Evolutionary conservation across 2,113 vertebrate genomes (phyloP).

Genomic region (Tetraodon nigroviridis): DNA sequence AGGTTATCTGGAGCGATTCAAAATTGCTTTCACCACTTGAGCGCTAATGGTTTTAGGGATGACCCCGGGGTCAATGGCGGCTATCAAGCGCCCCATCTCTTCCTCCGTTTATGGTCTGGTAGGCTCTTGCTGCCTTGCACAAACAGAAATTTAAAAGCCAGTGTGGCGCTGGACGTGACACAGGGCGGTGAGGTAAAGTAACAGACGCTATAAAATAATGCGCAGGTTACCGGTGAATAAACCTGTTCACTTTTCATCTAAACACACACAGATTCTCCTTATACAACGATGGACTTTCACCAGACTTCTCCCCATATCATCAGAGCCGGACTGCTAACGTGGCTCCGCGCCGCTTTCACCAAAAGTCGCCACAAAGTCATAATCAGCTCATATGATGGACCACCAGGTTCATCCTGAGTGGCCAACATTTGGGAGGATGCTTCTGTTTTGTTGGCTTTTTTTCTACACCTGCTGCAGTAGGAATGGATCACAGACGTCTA

Average conservation of each 20-base stretch:
- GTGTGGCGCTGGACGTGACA: background rate
- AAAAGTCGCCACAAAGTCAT: constrained; percentile 53
- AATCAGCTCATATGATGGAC: constrained; percentile 20
- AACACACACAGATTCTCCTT: background rate
- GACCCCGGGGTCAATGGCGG: constrained; percentile 19
- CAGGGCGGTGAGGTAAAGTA: too few relatives aligned
- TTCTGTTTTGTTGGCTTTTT: too few relatives aligned
- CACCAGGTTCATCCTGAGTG: background rate
- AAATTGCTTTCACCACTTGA: constrained; percentile 38
- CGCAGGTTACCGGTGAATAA: too few relatives aligned
- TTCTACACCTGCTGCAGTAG: too few relatives aligned
- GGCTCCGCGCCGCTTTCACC: constrained; percentile 11
- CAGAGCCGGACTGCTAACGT: constrained; percentile 32
- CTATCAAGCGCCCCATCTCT: constrained; percentile 28
- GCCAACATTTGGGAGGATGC: too few relatives aligned
- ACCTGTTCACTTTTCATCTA: too few relatives aligned
- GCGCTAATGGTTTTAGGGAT: constrained; percentile 32
- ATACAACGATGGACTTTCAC: constrained; percentile 8
- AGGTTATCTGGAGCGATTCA: constrained; percentile 35
- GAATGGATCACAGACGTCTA: too few relatives aligned
- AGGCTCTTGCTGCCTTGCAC: constrained; percentile 1
- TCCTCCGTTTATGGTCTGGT: constrained; percentile 26
- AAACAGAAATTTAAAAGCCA: background rate
- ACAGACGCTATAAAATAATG: too few relatives aligned
- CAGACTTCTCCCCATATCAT: constrained; percentile 16